A percentile compares a stretch with the other conserved stretches of the same genome.
These are phyloP conservation scores for Eolophus roseicapilla DNA, from an alignment of 2,113 vertebrate species.

Conservation along the genomic window DNA sequence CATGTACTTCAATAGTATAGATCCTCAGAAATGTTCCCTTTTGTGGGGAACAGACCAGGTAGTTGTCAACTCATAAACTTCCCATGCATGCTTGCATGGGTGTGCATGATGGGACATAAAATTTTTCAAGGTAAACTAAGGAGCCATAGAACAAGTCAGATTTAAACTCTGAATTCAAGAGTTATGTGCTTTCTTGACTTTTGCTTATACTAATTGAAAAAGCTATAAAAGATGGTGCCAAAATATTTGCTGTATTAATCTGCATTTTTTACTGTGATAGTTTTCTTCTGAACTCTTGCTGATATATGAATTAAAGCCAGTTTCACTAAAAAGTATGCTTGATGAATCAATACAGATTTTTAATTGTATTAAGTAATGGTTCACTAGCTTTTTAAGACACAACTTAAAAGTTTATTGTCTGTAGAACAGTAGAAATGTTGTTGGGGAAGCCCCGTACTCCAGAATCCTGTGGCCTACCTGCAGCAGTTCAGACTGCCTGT, in stretches of 20 bases:
- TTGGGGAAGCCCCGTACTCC: neutral
- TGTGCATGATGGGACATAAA: neutral
- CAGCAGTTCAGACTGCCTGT: neutral
- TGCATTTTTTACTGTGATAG: neutral
- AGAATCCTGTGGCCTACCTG: neutral
- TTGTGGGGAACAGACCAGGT: neutral
- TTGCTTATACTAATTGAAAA: neutral
- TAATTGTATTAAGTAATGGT: neutral
- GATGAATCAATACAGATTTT: neutral
- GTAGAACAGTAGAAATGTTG: neutral
- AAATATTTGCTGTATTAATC: neutral
- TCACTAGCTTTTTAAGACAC: neutral
- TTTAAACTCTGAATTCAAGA: neutral
- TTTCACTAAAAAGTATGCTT: neutral
- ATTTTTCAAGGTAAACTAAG: neutral
- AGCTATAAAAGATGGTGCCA: neutral
- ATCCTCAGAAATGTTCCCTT: neutral
- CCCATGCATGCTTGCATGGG: neutral
- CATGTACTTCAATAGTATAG: fast-evolving
- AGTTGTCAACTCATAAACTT: neutral
- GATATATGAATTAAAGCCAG: neutral
- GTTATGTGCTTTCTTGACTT: neutral
- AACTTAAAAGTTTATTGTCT: neutral
- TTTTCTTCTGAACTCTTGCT: neutral
- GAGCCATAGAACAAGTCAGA: neutral